phyloP scores from a whole-genome alignment of 2,888 invertebrate genomes.

The Lepas anatifera region DNA sequence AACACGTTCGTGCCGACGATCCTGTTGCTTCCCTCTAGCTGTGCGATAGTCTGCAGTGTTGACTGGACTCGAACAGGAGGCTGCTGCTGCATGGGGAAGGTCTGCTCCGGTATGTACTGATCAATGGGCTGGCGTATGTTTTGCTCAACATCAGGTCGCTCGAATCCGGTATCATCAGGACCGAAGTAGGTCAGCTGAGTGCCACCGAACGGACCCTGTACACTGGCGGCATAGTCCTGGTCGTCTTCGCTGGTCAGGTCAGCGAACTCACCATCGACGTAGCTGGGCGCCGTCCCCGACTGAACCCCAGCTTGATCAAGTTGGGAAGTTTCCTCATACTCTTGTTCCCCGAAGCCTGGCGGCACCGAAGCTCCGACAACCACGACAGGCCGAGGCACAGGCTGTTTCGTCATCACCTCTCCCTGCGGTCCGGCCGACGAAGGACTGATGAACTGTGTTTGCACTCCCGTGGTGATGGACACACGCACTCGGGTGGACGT shows the following conservation, averaged over 20 bases:
- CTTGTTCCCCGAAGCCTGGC: not conserved
- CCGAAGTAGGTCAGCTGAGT: not conserved
- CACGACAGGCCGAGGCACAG: not conserved
- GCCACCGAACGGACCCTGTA: not conserved
- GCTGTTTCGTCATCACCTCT: not conserved
- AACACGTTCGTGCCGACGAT: constrained; percentile 30
- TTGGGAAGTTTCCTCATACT: not conserved
- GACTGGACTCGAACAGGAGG: no score
- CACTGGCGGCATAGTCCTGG: not conserved
- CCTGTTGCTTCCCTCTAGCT: constrained; percentile 30
- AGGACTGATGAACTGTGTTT: not conserved
- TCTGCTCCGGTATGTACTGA: no score
- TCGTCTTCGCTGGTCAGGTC: not conserved
- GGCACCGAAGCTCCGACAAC: not conserved
- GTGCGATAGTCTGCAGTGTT: constrained; percentile 30
- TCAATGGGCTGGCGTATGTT: no score
- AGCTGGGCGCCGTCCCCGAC: not conserved
- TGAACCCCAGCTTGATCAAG: not conserved
- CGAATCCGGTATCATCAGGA: no score
- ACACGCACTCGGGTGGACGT: not conserved
- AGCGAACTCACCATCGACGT: not conserved
- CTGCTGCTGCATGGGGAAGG: no score
- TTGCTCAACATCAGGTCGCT: no score
- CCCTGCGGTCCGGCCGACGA: not conserved
- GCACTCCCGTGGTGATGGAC: not conserved